Evolutionary conservation across 2,888 invertebrate genomes (phyloP).

Genomic region (Dorcus hopei): DNA sequence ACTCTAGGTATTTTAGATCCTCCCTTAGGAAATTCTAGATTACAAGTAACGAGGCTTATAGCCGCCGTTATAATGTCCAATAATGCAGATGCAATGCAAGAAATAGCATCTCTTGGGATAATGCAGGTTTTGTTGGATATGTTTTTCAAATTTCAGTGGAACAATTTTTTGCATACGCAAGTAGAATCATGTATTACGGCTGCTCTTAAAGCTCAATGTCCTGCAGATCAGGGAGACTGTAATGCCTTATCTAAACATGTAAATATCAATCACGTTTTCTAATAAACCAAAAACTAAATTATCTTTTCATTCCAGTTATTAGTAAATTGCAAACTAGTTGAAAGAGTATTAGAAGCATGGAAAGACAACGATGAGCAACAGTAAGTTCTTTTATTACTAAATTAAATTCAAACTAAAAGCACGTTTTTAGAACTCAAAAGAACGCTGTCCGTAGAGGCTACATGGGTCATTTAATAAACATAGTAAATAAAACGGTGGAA

Average conservation of each 20-base stretch:
- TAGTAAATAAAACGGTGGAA: conserved; percentile 56
- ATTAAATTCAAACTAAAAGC: not conserved
- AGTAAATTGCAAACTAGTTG: conserved; percentile 74
- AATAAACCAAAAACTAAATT: not conserved
- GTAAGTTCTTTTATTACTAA: conserved; percentile 55
- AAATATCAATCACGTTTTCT: conserved; percentile 29
- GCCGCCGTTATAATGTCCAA: conserved; percentile 73
- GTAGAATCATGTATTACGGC: conserved; percentile 75
- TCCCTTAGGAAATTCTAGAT: conserved; percentile 75
- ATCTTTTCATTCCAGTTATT: conserved; percentile 39
- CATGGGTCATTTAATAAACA: conserved; percentile 65
- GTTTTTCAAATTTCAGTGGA: conserved; percentile 87
- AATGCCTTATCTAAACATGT: conserved; percentile 58
- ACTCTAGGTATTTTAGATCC: conserved; percentile 69
- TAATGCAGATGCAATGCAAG: conserved; percentile 67
- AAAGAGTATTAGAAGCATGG: conserved; percentile 78
- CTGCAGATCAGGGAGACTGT: conserved; percentile 40
- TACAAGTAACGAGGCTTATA: conserved; percentile 77
- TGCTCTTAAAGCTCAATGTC: conserved; percentile 55
- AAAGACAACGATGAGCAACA: conserved; percentile 73
- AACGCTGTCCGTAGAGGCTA: conserved; percentile 60
- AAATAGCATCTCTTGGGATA: conserved; percentile 56
- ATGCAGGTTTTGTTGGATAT: conserved; percentile 72
- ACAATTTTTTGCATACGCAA: conserved; percentile 94
- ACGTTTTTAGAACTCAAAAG: conserved; percentile 46